Percentiles rank a stretch among this genome's conserved stretches.
phyloP scores from a whole-genome alignment of 2,888 invertebrate species.

The Pterostichus madidus region DNA sequence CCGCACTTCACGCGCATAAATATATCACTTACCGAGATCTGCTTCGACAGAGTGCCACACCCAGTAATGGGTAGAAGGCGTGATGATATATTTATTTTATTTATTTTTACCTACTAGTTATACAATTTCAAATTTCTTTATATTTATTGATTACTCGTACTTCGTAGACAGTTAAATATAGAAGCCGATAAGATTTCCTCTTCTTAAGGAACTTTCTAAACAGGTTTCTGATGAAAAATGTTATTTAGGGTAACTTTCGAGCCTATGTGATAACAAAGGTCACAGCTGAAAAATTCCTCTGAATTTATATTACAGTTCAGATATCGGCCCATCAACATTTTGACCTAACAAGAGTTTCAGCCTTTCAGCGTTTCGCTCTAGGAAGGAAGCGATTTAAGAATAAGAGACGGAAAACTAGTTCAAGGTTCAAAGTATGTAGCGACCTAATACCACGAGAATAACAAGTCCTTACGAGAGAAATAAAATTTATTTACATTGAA shows the following conservation, averaged over 20 bases:
- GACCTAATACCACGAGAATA: not conserved
- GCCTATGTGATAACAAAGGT: slow-evolving; percentile 12
- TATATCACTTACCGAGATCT: too few relatives aligned
- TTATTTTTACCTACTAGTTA: too few relatives aligned
- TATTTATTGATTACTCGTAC: not conserved
- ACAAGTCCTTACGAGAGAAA: slow-evolving; percentile 10
- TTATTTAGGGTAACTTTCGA: slow-evolving; percentile 19
- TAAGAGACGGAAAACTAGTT: slow-evolving; percentile 17
- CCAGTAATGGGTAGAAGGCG: too few relatives aligned
- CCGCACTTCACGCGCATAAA: too few relatives aligned
- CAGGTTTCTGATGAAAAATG: slow-evolving; percentile 24
- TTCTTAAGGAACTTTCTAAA: not conserved
- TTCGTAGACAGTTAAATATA: not conserved
- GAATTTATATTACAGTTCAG: slow-evolving; percentile 41
- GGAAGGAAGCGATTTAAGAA: slow-evolving; percentile 8
- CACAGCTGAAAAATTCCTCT: slow-evolving; percentile 2
- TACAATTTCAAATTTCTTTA: too few relatives aligned
- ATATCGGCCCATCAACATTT: slow-evolving; percentile 9
- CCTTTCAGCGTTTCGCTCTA: not conserved
- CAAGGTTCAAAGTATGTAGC: slow-evolving; percentile 10
- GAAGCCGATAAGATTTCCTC: not conserved
- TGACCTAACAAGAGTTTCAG: not conserved
- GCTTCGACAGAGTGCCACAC: too few relatives aligned
- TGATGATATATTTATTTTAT: too few relatives aligned
- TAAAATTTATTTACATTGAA: slow-evolving; percentile 27